Base-by-base conservation (phyloP, 2,113 vertebrate genomes). In the Lagenorhynchus albirostris region DNA sequence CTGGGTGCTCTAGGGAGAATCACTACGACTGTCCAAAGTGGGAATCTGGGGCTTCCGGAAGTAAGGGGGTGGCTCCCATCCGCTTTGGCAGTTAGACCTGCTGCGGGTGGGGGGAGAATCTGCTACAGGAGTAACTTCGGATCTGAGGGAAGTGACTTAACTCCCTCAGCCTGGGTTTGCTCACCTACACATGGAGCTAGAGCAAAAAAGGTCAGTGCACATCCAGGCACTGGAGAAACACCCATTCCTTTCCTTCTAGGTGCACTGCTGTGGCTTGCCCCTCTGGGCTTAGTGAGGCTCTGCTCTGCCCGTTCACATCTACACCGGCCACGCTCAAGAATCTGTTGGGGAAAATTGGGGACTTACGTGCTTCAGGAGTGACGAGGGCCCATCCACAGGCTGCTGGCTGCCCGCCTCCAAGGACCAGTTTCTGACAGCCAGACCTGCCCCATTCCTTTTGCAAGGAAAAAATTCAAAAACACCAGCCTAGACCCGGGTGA, bases 401-500 rank as follows among this genome's bases (percentile, higher is more conserved):
- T 90, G 88, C 8, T 3, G 36, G 0, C 25, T 33, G 90, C 21
- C 44, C 93, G 92, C 95, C 86, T 65, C 89, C 44, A 77, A 93
- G 73, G 73, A 91, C 44, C 94, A 93, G 96, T 55, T 44, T 82
- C 87, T 86, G 96, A 85, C 95, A 76, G 96, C 79, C 91, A 89
- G 87, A 97, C 68, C 96, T 62, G 94, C 89, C 91, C 79, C 41
- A 36, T 95, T 95, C 93, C 50, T 63, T 96, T 79, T 55, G 38
- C 76, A 26, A 70, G 83, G 58, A 58, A 17, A 79, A 76, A 36
- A 53, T 70, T 33, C 58, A 31, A 12, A 79, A 82, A 55, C 33
- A 41, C n/a, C 44, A 31, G 33, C 44, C 38, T 86, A 55, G 77
- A 50, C 38, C 79, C 50, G 6, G 17, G 26, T 44, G 62, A 55